Base-by-base conservation (phyloP, 1,140 invertebrate genomes). In the Teleopsis dalmanni region DNA sequence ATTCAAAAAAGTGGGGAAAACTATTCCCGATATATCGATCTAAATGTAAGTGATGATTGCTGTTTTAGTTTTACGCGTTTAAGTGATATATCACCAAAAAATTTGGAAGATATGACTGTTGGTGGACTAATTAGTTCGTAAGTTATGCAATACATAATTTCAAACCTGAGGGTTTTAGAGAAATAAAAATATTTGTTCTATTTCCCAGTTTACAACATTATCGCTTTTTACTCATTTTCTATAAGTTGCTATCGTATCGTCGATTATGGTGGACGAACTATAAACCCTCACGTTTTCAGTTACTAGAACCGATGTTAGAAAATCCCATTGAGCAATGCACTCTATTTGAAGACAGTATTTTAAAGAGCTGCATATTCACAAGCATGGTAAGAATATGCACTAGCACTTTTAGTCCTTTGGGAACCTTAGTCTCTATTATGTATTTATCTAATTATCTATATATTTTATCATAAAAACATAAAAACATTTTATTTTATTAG, bases 51-150 rank as follows among this genome's bases (percentile, higher is more conserved):
- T 50, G 63, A 60, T 62, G 71, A 55, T 21, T 58, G 52, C 27
- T 61, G 62, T 25, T 68, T 68, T 38, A 53, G 55, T 31, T 69
- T 94, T 61, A 76, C 78, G 29, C 74, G 83, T 50, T 81, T 88
- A 52, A 82, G 85, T 51, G 78, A 85, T 62, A 54, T 91, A 16
- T 86, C 86, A 2, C 79, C 84, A 10, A 74, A 77, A 59, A 89
- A 94, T 62, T 57, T 93, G 33, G 79, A 81, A 60, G 73, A 78
- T 52, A 75, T 88, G 27, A 82, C 85, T 62, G 62, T 83, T 21
- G 78, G 78, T 55, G 86, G 88, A 10, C 72, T 77, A 52, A 66
- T 78, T 51, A 62, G 58, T 53, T 74, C 72, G 77, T 79, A 51
- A 74, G 75, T 25, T 33, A 6, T 26, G 13, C 16, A 22, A 16